Base-by-base conservation (phyloP, 2,888 invertebrate species). In the Sphinx pinastri region DNA sequence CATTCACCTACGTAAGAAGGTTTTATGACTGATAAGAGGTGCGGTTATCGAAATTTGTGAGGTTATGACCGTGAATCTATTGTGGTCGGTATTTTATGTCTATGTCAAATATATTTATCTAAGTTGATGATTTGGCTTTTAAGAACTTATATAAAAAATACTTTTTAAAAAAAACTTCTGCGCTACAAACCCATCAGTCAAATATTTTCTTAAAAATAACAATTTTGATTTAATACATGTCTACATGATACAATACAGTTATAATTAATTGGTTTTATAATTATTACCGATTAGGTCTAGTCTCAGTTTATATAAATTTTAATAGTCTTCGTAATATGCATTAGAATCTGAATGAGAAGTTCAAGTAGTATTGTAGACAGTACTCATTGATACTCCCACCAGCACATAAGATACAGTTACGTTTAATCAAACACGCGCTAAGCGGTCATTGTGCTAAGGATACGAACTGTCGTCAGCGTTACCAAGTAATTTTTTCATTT, bases 1-100 rank as follows among this genome's bases (percentile, higher is more conserved):
- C 82, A 84, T 83, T 85, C 79, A 81, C 74, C 74, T 81, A 79
- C 84, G 85, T 80, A 79, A 72, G 72, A 19, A 63, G 63, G 47
- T 63, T 63, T 63, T 49, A 63, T 63, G 47, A 19, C 63, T 19
- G 63, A 19, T 49, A 63, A 63, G 47, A 19, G 19, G 19, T 19
- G 38, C 49, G n/a, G 63, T 63, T 19, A 19, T 63, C 63, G 14
- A 47, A 58, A 58, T 63, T 19, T 63, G 47, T 47, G 49, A 7
- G 19, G 16, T 49, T 49, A 49, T 12, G 7, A 13, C 63, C 12
- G 14, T 45, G 16, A 8, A 25, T 2, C 6, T 57, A 10, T 12
- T 57, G 25, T 19, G 16, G 6, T 52, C 4, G 52, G 1, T 5
- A 8, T 38, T 7, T 38, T 8, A 38, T 38, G 38, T 38, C 3